Base-by-base conservation (phyloP, 2,113 vertebrate species). In the Salvelinus alpinus region DNA sequence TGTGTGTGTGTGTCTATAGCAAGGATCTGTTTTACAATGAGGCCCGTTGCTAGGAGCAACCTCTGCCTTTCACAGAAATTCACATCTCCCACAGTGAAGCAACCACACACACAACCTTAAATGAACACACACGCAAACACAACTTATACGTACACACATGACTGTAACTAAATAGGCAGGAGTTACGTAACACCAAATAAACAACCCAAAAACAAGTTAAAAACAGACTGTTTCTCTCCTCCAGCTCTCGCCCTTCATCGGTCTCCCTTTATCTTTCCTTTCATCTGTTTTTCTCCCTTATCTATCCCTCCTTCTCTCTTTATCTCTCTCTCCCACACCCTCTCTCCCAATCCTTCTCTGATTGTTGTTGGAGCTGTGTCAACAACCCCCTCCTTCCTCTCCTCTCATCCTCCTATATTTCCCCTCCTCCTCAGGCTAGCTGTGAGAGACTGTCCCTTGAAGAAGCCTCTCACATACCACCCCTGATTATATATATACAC, bases 41-140 rank as follows among this genome's bases (percentile, higher is more conserved):
- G 81, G 86, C 74, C 88, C 29, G 92, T 94, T 94, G 92, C 93
- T 90, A 94, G 81, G 91, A 91, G 92, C 86, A 91, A 92, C 90
- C 85, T 88, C 88, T 85, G 85, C 86, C 86, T 91, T 90, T 88
- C 86, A 91, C 88, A 89, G 79, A 93, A 90, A 91, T 91, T 90
- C 88, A 89, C 85, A 44, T 92, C 78, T 84, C 83, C 84, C 70
- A 66, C 70, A 69, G 74, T 77, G 80, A 85, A 78, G 77, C 81
- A 72, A 71, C 78, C 74, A 60, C 18, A 76, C 31, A 79, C 77
- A 78, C 85, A 82, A 71, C 82, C 79, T 66, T 22, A 78, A 77
- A 78, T 84, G 80, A 68, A 83, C 79, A 73, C 31, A 69, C 47
- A 75, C 57, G 25, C 31, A 12, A 31, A 66, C 62, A 84, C 20